These are phyloP conservation scores for Venustoraphidia nigricollis DNA, from an alignment of 2,888 invertebrate genomes.

Conservation along the genomic window DNA sequence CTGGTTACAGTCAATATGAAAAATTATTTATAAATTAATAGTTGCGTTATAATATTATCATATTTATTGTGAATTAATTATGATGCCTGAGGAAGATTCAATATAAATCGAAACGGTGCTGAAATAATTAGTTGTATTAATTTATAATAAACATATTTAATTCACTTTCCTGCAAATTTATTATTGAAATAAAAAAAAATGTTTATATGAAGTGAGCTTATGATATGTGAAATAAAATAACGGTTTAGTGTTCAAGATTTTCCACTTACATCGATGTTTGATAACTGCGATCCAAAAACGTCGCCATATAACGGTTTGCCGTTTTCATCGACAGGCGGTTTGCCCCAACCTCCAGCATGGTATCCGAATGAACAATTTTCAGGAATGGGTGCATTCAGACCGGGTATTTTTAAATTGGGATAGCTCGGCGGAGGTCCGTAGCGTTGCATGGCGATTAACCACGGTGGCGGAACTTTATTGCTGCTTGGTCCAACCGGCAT, in stretches of 20 bases:
- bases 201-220: too few species aligned
- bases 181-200: too few species aligned
- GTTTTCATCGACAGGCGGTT: slow-evolving; percentile 96
- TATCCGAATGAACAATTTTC: slow-evolving; percentile 96
- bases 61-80: too few species aligned
- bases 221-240: too few species aligned
- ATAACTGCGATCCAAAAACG: slow-evolving; percentile 80
- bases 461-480: slow-evolving; percentile 85
- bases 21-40: too few species aligned
- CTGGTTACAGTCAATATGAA: too few species aligned
- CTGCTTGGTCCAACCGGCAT: slow-evolving; percentile 96
- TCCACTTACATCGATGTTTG: slow-evolving; percentile 49
- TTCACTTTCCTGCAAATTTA: slow-evolving; percentile 29
- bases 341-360: slow-evolving; percentile 99
- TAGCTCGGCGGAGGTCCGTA: slow-evolving; percentile 99
- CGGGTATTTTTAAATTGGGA: slow-evolving; percentile 95
- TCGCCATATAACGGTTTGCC: slow-evolving; percentile 98
- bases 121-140: too few species aligned
- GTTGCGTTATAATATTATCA: too few species aligned
- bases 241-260: neutral
- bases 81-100: too few species aligned
- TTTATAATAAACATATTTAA: too few species aligned
- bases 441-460: slow-evolving; percentile 94
- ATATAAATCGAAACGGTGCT: too few species aligned
- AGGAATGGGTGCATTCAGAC: slow-evolving; percentile 95